These are phyloP conservation scores for Hirundichthys speculiger DNA, from an alignment of 2,113 vertebrate genomes.

Conservation along the genomic window DNA sequence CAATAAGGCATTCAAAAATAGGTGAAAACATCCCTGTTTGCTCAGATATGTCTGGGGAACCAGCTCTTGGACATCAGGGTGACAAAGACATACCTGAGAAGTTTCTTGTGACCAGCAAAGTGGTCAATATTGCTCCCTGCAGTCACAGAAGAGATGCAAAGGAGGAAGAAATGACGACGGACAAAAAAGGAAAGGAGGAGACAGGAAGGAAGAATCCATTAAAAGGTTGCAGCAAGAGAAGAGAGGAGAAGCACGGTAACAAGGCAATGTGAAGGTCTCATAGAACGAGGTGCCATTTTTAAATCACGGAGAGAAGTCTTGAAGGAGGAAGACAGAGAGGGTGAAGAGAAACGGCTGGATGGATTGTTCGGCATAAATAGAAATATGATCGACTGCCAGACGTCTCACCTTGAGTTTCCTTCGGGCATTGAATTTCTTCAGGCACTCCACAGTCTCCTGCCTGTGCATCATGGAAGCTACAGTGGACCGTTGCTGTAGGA, in stretches of 20 bases:
- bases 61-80: constrained; percentile 20
- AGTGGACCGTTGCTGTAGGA: constrained; percentile 93
- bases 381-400: constrained; percentile 32
- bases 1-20: not conserved
- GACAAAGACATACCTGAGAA: constrained; percentile 91
- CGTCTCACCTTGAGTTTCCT: constrained; percentile 92
- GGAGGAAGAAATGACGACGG: constrained; percentile 35
- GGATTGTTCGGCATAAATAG: constrained; percentile 35
- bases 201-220: constrained; percentile 53
- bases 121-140: constrained; percentile 98
- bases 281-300: constrained; percentile 35
- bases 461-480: constrained; percentile 99
- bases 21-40: not conserved
- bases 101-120: constrained; percentile 98
- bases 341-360: constrained; percentile 10
- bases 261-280: constrained; percentile 34
- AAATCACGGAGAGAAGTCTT: constrained; percentile 14
- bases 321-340: constrained; percentile 8
- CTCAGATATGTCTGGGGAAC: constrained; percentile 14
- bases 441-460: constrained; percentile 97
- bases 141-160: constrained; percentile 52
- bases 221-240: constrained; percentile 41
- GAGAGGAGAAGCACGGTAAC: constrained; percentile 36
- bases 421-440: constrained; percentile 98
- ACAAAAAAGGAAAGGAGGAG: constrained; percentile 35